A percentile compares a stretch with the other conserved stretches of the same genome.
These are phyloP conservation scores for Drosophila tani DNA, from an alignment of 1,140 invertebrate genomes.

Conservation along the genomic window DNA sequence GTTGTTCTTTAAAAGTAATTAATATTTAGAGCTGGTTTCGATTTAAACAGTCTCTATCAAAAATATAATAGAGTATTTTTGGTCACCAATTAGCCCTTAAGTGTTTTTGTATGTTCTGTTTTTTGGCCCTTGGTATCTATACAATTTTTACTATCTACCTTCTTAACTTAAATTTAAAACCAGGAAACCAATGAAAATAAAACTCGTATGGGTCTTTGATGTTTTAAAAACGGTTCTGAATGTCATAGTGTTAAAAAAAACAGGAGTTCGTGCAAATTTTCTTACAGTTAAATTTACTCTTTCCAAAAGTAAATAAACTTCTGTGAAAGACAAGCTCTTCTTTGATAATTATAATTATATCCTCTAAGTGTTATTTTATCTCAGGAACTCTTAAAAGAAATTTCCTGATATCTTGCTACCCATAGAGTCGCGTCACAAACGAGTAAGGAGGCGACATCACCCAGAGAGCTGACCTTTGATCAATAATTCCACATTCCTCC, in stretches of 20 bases:
- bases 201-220: background rate
- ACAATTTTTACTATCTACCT: background rate
- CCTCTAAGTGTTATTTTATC: no score
- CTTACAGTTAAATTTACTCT: no score
- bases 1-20: no score
- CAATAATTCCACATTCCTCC: slow-evolving; percentile 17
- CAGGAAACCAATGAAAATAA: background rate
- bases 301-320: no score
- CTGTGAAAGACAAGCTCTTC: no score
- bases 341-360: no score
- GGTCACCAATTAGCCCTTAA: background rate
- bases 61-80: background rate
- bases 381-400: no score
- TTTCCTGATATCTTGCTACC: background rate
- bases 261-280: no score
- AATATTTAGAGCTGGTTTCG: background rate
- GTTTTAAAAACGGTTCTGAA: background rate
- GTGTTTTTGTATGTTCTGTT: background rate
- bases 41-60: background rate
- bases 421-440: background rate
- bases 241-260: no score
- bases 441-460: background rate
- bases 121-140: background rate
- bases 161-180: background rate
- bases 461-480: slow-evolving; percentile 23